Percentiles rank a stretch among this genome's conserved stretches.
Conservation (phyloP, 2,797 vertebrate species). For the Pantherophis alleghaniensis region DNA sequence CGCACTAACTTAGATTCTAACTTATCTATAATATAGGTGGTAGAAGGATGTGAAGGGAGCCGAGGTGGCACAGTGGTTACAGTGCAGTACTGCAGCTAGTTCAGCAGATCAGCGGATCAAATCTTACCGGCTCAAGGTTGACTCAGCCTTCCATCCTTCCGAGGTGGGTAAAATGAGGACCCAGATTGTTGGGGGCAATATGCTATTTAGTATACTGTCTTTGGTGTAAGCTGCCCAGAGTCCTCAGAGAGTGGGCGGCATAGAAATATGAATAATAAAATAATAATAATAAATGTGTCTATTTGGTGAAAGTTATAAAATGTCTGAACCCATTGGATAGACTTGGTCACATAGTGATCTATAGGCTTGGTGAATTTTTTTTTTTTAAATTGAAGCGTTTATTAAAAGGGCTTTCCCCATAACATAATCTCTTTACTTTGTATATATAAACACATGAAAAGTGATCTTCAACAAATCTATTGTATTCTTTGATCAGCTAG, state of each 20-base stretch:
- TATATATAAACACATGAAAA: not conserved
- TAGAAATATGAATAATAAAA: no score
- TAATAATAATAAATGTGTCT: not conserved
- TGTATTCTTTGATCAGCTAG: not conserved
- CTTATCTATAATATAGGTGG: not conserved
- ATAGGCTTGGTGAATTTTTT: not conserved
- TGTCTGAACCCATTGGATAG: not conserved
- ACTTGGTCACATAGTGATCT: not conserved
- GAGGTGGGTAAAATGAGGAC: no score
- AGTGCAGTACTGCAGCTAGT: no score
- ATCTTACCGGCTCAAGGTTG: no score
- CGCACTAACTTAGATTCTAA: not conserved
- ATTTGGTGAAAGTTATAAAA: not conserved
- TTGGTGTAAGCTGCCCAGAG: no score
- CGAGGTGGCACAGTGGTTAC: no score
- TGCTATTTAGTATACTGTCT: no score
- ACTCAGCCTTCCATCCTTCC: no score
- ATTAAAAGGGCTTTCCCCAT: not conserved
- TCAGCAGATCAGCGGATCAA: no score
- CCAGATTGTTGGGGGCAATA: no score
- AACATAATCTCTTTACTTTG: not conserved
- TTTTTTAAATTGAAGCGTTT: not conserved
- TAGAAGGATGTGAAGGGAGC: not conserved
- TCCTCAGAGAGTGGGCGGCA: no score
- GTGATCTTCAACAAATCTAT: not conserved